Percentiles rank a stretch among this genome's conserved stretches.
Evolutionary conservation across 2,797 vertebrate genomes (phyloP).

Genomic region (Diglossa cyanea): DNA sequence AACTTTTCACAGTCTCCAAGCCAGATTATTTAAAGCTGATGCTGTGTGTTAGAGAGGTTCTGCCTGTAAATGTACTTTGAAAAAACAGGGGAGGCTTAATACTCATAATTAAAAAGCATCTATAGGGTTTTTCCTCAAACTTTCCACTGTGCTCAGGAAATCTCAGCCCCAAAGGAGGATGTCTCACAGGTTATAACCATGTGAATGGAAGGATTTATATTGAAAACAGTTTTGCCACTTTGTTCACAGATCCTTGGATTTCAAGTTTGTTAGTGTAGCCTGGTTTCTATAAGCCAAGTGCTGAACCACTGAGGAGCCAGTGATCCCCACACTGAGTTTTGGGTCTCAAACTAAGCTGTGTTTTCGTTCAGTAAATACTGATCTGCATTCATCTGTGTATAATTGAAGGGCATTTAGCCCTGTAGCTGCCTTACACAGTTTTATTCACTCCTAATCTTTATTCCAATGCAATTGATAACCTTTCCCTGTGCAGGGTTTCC

Average conservation of each 20-base stretch:
- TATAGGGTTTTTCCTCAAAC: slow-evolving; percentile 6
- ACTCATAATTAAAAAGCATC: neutral
- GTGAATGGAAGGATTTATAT: neutral
- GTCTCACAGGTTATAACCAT: slow-evolving; percentile 10
- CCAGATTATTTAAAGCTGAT: neutral
- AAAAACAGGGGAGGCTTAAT: neutral
- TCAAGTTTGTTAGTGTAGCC: neutral
- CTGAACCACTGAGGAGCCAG: neutral
- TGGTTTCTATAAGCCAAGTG: neutral
- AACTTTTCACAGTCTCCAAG: slow-evolving; percentile 10
- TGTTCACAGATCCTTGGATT: neutral
- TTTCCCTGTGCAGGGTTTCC: neutral
- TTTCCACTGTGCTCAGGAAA: slow-evolving; percentile 50
- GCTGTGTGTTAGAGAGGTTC: neutral
- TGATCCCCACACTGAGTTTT: neutral
- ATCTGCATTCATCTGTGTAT: neutral
- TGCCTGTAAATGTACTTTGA: slow-evolving; percentile 5
- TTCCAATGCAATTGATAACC: neutral
- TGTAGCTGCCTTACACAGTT: neutral
- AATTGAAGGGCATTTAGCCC: neutral
- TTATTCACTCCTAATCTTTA: neutral
- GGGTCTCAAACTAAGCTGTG: neutral
- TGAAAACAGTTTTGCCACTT: slow-evolving; percentile 18
- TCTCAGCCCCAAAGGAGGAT: slow-evolving; percentile 1
- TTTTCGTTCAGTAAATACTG: neutral